Evolutionary conservation across 2,888 invertebrate genomes (phyloP), one percentile per base, ranked within the genome.

Genomic region (Falcaria lacertinaria): DNA sequence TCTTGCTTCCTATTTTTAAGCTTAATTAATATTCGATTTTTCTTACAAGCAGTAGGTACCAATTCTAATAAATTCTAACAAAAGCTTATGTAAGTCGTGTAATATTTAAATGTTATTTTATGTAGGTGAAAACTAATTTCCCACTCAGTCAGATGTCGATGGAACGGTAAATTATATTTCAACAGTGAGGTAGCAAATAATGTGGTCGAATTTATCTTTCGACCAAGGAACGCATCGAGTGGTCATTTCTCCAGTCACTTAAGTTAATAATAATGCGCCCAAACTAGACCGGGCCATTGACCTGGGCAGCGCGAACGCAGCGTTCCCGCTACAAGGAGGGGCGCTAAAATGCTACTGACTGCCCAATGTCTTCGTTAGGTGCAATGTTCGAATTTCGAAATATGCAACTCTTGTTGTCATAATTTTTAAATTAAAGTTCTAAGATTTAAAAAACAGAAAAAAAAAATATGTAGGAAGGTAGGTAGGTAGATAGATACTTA

Each of bases 211-310:
- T 61, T 57, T 57, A 54, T 60, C 63, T 58, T 35, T 50, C 44
- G 55, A 55, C 60, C 58, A 35, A 33, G 48, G 49, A 54, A 53
- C 47, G 52, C 48, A 69, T 72, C 61, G 58, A 59, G 59, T 66
- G 66, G 58, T 64, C 62, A 73, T 70, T 70, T 70, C 69, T 70
- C 63, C 60, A 62, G 76, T 71, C 73, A 74, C 67, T 74, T 64
- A 74, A 78, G 83, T 80, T 88, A 86, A 88, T 87, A 87, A 85
- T 87, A 87, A 84, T 81, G 76, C 79, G 80, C 88, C 88, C 87
- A 87, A 88, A 89, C 87, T 88, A 89, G 88, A 89, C 68, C 87
- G 83, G 87, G 87, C 64, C 86, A 68, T 81, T 83, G 88, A 88
- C 86, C 87, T 80, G 69, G 62, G 63, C 73, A 69, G 74, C 74